Conservation (phyloP, 2,113 vertebrate species). For the Nannobrachium achirus region DNA sequence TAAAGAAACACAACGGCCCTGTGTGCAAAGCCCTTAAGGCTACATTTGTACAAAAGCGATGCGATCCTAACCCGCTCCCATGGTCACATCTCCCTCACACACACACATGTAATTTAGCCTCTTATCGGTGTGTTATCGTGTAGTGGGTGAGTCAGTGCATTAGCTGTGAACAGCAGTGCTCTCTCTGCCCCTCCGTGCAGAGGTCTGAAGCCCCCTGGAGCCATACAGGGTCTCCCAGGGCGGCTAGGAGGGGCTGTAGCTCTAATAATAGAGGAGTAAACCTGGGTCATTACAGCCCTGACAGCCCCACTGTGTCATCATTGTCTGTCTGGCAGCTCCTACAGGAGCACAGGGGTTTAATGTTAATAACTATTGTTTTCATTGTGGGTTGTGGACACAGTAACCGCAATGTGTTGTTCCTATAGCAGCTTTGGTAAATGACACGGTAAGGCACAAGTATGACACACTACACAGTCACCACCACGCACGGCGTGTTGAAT, state of each 20-base stretch:
- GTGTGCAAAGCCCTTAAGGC: too few species aligned
- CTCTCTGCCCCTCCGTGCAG: too few species aligned
- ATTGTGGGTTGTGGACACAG: slow-evolving; percentile 35
- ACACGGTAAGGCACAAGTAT: slow-evolving; percentile 33
- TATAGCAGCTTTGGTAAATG: slow-evolving; percentile 62
- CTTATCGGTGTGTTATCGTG: slow-evolving; percentile 55
- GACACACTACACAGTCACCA: slow-evolving; percentile 14
- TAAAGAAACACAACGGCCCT: too few species aligned
- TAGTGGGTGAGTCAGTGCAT: slow-evolving; percentile 58
- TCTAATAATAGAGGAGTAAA: slow-evolving; percentile 80
- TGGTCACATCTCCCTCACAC: background rate
- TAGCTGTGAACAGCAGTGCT: slow-evolving; percentile 59
- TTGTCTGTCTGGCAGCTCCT: slow-evolving; percentile 65
- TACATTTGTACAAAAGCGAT: background rate
- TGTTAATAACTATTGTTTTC: slow-evolving; percentile 65
- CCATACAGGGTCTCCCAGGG: slow-evolving; percentile 61
- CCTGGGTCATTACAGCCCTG: slow-evolving; percentile 76
- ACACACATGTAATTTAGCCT: slow-evolving; percentile 42
- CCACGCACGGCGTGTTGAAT: slow-evolving; percentile 31
- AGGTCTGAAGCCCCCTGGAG: background rate
- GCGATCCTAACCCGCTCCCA: slow-evolving; percentile 3
- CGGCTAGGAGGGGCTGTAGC: slow-evolving; percentile 64
- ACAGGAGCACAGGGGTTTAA: slow-evolving; percentile 58
- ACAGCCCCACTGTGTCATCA: slow-evolving; percentile 76
- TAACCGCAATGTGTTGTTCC: background rate